A percentile compares a stretch with the other conserved stretches of the same genome.
These are phyloP conservation scores for Myiozetetes cayanensis DNA, from an alignment of 2,113 vertebrate genomes.

Conservation along the genomic window DNA sequence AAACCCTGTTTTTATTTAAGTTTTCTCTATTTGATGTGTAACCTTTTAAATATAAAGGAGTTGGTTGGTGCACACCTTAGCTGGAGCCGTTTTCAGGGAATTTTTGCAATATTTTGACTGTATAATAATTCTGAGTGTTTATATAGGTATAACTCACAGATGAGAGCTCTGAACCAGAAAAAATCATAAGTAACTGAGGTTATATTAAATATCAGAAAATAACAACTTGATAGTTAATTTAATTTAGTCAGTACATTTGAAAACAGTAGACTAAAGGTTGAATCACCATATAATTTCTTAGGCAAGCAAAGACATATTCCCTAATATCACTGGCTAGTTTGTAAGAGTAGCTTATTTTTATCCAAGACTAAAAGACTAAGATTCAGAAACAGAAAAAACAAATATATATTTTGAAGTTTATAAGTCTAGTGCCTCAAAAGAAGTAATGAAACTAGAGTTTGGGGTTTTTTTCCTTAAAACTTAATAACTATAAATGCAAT, in stretches of 20 bases:
- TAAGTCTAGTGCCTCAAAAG: not conserved
- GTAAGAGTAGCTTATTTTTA: not conserved
- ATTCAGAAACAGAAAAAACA: not conserved
- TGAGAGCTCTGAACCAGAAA: not conserved
- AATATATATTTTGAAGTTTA: not conserved
- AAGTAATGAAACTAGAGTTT: not conserved
- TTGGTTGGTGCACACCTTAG: not conserved
- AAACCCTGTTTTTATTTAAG: not conserved
- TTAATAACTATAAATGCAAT: not conserved
- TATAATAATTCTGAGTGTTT: constrained; percentile 9
- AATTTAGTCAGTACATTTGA: not conserved
- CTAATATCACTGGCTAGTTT: not conserved
- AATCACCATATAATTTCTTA: not conserved
- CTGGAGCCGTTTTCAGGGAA: not conserved
- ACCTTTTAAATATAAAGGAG: constrained; percentile 1
- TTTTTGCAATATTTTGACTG: not conserved
- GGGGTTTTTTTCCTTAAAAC: not conserved
- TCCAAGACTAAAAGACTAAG: not conserved
- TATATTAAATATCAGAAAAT: constrained; percentile 2
- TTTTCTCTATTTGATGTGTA: not conserved
- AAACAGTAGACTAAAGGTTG: constrained; percentile 8
- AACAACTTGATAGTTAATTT: not conserved
- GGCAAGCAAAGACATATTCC: not conserved
- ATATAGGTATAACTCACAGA: not conserved
- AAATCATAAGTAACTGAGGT: not conserved